phyloP scores from a whole-genome alignment of 1,140 invertebrate genomes.

The Psilanteris sp. region DNA sequence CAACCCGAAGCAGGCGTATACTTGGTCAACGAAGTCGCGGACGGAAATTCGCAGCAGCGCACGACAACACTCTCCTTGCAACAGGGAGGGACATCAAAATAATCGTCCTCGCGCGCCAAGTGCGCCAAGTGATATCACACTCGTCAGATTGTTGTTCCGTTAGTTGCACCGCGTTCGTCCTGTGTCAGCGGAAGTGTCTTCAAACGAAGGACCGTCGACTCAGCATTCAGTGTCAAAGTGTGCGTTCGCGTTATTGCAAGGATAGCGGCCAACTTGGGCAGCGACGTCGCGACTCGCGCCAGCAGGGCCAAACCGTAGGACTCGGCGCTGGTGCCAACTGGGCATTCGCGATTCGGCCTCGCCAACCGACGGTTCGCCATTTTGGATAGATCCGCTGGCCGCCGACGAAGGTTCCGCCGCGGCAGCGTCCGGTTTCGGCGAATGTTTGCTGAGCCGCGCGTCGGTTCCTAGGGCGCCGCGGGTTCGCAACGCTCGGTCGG shows the following conservation, averaged over 20 bases:
- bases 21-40: conserved; percentile 55
- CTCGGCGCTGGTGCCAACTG: too few relatives aligned
- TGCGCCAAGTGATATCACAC: conserved; percentile 35
- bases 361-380: conserved; percentile 78
- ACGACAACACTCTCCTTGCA: conserved; percentile 46
- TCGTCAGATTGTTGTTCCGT: too few relatives aligned
- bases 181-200: too few relatives aligned
- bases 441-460: conserved; percentile 1
- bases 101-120: conserved; percentile 47
- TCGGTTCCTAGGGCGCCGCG: not conserved
- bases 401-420: not conserved
- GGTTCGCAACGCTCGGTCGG: conserved; percentile 7
- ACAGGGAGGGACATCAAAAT: conserved; percentile 48
- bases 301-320: too few relatives aligned
- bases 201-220: too few relatives aligned
- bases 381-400: conserved; percentile 67
- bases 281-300: too few relatives aligned
- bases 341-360: too few relatives aligned
- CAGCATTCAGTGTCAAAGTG: too few relatives aligned
- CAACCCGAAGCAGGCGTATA: conserved; percentile 53
- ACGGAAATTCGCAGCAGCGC: conserved; percentile 53
- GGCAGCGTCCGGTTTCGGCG: not conserved
- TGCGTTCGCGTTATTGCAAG: too few relatives aligned
- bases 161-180: too few relatives aligned
- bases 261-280: too few relatives aligned